Evolutionary conservation across 23 tunicate species (phyloP).

Genomic region (Phallusia fumigata): DNA sequence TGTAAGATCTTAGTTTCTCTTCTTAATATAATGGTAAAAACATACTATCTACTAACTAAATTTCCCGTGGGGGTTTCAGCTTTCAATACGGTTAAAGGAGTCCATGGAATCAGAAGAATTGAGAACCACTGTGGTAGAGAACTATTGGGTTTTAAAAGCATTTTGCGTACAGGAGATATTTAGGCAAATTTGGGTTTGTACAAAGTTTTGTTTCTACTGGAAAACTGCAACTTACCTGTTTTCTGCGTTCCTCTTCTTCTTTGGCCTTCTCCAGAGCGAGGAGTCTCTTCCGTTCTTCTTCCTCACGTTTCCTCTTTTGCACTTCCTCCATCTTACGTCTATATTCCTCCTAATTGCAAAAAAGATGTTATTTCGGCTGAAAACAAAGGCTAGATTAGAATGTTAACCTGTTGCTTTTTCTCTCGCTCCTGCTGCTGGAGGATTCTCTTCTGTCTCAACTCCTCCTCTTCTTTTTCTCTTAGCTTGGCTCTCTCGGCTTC

Average conservation of each 20-base stretch:
- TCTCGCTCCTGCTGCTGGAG: slow-evolving; percentile 80
- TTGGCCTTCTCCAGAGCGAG: slow-evolving; percentile 35
- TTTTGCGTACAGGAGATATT: no score
- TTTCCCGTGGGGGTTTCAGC: no score
- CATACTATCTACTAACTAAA: no score
- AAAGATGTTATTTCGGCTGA: no score
- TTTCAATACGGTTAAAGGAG: no score
- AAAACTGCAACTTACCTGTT: slow-evolving; percentile 33
- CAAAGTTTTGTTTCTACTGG: no score
- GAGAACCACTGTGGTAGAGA: no score
- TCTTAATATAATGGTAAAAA: no score
- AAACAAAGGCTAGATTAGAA: background rate
- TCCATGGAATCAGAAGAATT: no score
- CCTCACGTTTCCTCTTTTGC: slow-evolving; percentile 72
- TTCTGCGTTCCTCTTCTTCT: slow-evolving; percentile 53
- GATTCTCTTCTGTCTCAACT: slow-evolving; percentile 60
- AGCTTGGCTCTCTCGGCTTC: slow-evolving; percentile 64
- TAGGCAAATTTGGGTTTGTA: no score
- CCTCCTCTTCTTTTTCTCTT: slow-evolving; percentile 81
- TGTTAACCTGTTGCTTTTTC: slow-evolving; percentile 56
- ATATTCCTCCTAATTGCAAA: slow-evolving; percentile 91
- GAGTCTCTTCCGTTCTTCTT: slow-evolving; percentile 56
- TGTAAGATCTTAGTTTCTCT: no score
- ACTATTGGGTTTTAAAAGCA: no score
- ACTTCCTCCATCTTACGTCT: slow-evolving; percentile 78